Evolutionary conservation across 2,797 vertebrate species (phyloP).

Genomic region (Acanthiza pusilla): DNA sequence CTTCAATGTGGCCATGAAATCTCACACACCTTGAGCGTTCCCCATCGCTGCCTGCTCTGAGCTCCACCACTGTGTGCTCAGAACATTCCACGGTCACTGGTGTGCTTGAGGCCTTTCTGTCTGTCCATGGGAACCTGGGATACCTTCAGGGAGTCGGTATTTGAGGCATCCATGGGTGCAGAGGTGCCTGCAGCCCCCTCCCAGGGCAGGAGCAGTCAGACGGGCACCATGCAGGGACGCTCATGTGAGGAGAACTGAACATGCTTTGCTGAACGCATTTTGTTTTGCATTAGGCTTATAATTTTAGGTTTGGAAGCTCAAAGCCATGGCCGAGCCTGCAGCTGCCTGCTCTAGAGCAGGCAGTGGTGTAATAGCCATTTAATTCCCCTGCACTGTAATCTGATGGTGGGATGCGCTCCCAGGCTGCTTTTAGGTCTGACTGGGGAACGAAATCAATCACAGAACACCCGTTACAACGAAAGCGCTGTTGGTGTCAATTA

Average conservation of each 20-base stretch:
- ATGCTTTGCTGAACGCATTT: not conserved
- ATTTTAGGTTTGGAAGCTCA: constrained; percentile 47
- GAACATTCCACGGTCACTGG: not conserved
- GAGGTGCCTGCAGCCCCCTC: not conserved
- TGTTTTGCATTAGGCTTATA: constrained; percentile 21
- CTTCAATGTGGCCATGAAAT: accelerated
- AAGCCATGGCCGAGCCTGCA: not conserved
- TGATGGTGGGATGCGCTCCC: constrained; percentile 64
- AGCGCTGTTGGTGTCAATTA: constrained; percentile 73
- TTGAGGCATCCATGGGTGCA: not conserved
- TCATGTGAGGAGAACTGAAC: not conserved
- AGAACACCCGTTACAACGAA: constrained; percentile 61
- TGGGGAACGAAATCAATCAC: constrained; percentile 70
- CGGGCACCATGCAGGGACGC: not conserved
- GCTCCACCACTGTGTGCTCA: not conserved
- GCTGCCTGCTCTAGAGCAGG: constrained; percentile 42
- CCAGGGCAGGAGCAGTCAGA: not conserved
- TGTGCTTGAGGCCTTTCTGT: not conserved
- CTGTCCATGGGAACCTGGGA: not conserved
- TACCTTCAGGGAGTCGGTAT: not conserved
- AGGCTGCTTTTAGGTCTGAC: constrained; percentile 63
- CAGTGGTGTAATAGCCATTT: constrained; percentile 53
- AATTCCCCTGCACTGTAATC: constrained; percentile 60
- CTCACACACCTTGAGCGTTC: not conserved
- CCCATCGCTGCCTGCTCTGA: not conserved